phyloP scores from a whole-genome alignment of 2,797 vertebrate genomes.

The Tapera naevia region DNA sequence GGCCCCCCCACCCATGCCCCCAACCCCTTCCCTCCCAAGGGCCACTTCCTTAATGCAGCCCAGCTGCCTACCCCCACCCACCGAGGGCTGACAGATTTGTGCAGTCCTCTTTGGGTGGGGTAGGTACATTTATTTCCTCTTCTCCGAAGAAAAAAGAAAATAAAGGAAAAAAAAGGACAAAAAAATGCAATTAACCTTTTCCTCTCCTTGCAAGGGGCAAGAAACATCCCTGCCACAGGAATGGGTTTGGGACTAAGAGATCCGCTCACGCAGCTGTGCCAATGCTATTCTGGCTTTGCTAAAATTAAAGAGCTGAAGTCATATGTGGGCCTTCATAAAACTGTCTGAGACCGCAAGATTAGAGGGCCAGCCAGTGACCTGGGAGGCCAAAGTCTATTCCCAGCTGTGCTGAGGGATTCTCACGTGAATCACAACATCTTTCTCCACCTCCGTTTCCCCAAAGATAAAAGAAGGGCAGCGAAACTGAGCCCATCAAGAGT shows the following conservation, averaged over 20 bases:
- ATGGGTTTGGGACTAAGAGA: neutral
- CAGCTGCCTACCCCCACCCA: conserved; percentile 31
- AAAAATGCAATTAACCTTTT: neutral
- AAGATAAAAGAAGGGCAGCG: neutral
- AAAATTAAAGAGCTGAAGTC: conserved; percentile 39
- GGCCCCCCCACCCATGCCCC: neutral
- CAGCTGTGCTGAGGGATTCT: neutral
- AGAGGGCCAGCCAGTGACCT: conserved; percentile 3
- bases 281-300: neutral
- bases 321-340: neutral
- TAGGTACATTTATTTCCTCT: conserved; percentile 21
- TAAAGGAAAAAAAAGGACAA: rapidly evolving
- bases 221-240: neutral
- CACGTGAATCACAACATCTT: neutral
- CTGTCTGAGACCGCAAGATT: neutral
- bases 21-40: neutral
- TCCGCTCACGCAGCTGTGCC: neutral
- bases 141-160: neutral
- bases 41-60: conserved; percentile 35
- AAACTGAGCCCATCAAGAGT: neutral
- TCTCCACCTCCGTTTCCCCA: neutral
- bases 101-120: conserved; percentile 44
- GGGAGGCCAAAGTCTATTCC: neutral
- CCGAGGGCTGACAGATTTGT: conserved; percentile 49
- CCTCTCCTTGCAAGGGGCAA: neutral